Conservation (phyloP, 2,888 invertebrate species). For the Drosophila monieri region DNA sequence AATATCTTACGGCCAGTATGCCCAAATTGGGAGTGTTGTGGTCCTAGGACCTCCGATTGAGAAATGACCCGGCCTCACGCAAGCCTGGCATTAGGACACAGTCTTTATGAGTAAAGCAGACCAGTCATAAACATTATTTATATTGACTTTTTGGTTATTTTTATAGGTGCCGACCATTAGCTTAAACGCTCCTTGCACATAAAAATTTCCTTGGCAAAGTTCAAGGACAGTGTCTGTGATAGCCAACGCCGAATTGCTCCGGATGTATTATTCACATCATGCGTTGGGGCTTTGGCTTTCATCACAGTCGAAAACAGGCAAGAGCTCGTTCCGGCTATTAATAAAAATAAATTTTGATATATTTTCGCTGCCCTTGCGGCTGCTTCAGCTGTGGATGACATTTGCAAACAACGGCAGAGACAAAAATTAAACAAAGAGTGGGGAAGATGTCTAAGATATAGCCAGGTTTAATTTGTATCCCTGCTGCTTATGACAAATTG, state of each 20-base stretch:
- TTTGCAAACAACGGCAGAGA: slow-evolving; percentile 31
- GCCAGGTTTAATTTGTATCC: slow-evolving; percentile 13
- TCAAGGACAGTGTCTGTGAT: slow-evolving; percentile 49
- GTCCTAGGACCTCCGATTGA: slow-evolving; percentile 6
- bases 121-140: slow-evolving; percentile 57
- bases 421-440: slow-evolving; percentile 11
- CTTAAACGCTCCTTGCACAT: slow-evolving; percentile 32
- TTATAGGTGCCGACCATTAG: slow-evolving; percentile 55
- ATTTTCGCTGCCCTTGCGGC: slow-evolving; percentile 44
- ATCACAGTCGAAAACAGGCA: slow-evolving; percentile 29
- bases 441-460: slow-evolving; percentile 1
- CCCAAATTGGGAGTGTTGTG: slow-evolving; percentile 22
- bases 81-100: slow-evolving; percentile 51
- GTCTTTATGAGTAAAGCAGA: slow-evolving; percentile 48
- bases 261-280: slow-evolving; percentile 47
- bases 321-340: slow-evolving; percentile 54
- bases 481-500: slow-evolving; percentile 11
- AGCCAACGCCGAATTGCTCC: slow-evolving; percentile 31
- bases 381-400: slow-evolving; percentile 28
- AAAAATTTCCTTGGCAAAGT: slow-evolving; percentile 47
- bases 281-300: slow-evolving; percentile 45
- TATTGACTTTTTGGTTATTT: slow-evolving; percentile 56
- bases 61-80: slow-evolving; percentile 56
- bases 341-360: slow-evolving; percentile 63
- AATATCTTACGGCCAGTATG: slow-evolving; percentile 6